Evolutionary conservation across 2,797 vertebrate species (phyloP), one percentile per base, ranked within the genome.

Genomic region (Xiphophorus birchmanni): DNA sequence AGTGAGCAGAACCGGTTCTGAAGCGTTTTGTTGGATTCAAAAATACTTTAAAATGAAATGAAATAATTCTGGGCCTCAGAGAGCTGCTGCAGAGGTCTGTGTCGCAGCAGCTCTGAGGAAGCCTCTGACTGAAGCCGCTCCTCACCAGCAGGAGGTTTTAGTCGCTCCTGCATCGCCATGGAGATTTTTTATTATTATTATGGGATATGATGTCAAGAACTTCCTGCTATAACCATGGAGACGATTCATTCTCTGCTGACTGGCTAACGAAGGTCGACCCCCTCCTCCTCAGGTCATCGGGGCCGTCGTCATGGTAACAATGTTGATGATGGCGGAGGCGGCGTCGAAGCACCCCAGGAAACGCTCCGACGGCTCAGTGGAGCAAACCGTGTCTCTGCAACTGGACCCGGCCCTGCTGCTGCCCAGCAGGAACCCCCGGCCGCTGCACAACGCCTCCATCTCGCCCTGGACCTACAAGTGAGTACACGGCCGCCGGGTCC

Each of bases 401-500:
- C 78, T 96, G 17, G 88, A 95, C 81, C n/a, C 75, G 1, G 72
- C 8, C 0, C 1, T 50, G 2, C 44, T 89, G 54, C 7, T 44
- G 54, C 35, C 63, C 1, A 0, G 17, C 37, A 29, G 7, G 26
- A 72, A 5, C 56, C 6, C 86, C 47, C 82, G 86, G 0, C 76
- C 92, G 0, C 84, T 96, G 78, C 80, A 88, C 42, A 95, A 94
- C 60, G 54, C 65, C 72, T 96, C 96, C 82, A 91, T 94, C 89
- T 96, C 96, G 3, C 96, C 96, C 0, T 96, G 96, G 96, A 91
- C 88, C 0, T 94, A 94, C 91, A 94, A 87, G 96, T 96, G 88
- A 81, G 92, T 42, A 50, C 9, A 5, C 7, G 9, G 67, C 44
- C 50, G 0, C 21, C 0, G 2, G 2, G 17, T 6, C 47, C 47